Evolutionary conservation across 2,797 vertebrate genomes (phyloP).

Genomic region (Pteropus rufus): DNA sequence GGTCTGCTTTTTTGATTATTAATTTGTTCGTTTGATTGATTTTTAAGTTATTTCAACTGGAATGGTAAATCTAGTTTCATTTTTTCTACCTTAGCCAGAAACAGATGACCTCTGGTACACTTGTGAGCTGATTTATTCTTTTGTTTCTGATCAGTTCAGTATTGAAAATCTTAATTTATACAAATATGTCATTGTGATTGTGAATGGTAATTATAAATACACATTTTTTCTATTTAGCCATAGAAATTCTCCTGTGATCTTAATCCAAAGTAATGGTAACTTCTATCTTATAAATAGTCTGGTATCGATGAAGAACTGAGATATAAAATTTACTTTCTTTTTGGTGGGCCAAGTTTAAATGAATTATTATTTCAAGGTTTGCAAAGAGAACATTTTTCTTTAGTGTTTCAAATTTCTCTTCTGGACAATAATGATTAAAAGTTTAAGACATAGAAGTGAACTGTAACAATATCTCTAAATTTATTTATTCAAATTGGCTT

Average conservation of each 20-base stretch:
- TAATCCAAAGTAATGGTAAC: not conserved
- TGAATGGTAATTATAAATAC: not conserved
- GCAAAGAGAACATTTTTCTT: slow-evolving; percentile 15
- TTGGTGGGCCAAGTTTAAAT: slow-evolving; percentile 14
- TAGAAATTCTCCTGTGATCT: not conserved
- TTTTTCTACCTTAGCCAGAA: not conserved
- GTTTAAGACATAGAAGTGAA: slow-evolving; percentile 20
- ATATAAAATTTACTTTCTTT: slow-evolving; percentile 7
- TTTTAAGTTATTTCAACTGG: not conserved
- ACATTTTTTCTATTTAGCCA: not conserved
- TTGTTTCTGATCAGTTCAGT: not conserved
- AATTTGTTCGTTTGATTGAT: not conserved
- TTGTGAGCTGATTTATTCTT: not conserved
- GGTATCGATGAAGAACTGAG: not conserved
- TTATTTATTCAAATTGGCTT: slow-evolving; percentile 58
- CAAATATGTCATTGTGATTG: not conserved
- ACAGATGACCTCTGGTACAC: not conserved
- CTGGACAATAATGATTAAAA: slow-evolving; percentile 28
- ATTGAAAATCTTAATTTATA: slow-evolving; percentile 25
- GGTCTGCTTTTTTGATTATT: not conserved
- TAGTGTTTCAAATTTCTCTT: slow-evolving; percentile 29
- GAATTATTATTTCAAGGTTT: slow-evolving; percentile 42
- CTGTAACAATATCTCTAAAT: slow-evolving; percentile 42
- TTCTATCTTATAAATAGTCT: not conserved
- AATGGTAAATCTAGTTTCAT: not conserved